Evolutionary conservation across 1,140 invertebrate species (phyloP).

Genomic region (Cardiocondyla obscurior): DNA sequence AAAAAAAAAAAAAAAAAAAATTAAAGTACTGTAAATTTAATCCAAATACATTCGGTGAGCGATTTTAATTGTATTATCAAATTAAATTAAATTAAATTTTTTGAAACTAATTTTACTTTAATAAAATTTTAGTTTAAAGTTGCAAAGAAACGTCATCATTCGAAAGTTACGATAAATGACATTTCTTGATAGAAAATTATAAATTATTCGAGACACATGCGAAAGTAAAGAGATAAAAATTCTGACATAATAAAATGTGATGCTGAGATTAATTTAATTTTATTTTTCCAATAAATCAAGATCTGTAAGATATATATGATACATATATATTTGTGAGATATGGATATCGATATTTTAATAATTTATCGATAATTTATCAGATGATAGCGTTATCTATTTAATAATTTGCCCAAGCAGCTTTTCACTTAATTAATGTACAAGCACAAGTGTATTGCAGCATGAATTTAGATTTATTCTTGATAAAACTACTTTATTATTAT

Average conservation of each 20-base stretch:
- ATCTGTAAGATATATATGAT: constrained; percentile 7
- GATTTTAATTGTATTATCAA: background rate
- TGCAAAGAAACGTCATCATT: background rate
- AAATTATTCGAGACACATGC: background rate
- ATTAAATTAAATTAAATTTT: background rate
- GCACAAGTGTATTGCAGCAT: background rate
- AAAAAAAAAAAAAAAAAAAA: too few relatives aligned
- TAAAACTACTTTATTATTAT: background rate
- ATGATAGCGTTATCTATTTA: background rate
- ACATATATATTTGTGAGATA: too few relatives aligned
- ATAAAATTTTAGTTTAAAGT: background rate
- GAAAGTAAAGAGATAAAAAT: background rate
- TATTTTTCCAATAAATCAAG: background rate
- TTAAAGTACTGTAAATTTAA: background rate
- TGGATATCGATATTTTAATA: background rate
- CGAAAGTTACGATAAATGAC: background rate
- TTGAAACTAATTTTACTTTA: background rate
- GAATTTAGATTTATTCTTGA: background rate
- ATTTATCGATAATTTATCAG: too few relatives aligned
- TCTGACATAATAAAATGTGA: background rate
- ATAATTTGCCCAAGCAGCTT: background rate
- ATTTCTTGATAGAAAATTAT: background rate
- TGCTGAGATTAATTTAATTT: background rate
- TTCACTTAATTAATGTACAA: background rate
- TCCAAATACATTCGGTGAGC: background rate